Conservation (phyloP, 2,797 vertebrate species). For the Poeciliopsis infans region DNA sequence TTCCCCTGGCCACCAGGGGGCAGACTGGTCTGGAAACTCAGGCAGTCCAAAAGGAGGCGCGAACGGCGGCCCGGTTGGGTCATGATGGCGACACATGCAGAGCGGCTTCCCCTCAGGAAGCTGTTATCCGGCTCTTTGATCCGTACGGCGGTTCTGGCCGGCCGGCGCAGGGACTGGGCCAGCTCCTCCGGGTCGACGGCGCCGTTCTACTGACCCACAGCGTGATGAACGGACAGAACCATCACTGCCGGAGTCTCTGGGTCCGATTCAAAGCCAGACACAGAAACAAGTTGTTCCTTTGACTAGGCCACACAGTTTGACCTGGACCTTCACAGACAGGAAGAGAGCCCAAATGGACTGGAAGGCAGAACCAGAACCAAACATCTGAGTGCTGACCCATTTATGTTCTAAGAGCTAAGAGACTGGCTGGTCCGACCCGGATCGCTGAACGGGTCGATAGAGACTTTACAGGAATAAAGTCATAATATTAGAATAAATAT, state of each 20-base stretch:
- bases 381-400: not conserved
- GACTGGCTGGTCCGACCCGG: not conserved
- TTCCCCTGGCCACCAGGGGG: not conserved
- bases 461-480: not conserved
- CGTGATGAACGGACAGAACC: slow-evolving; percentile 44
- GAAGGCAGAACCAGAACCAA: not conserved
- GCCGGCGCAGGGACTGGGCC: slow-evolving; percentile 76
- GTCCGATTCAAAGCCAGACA: not conserved
- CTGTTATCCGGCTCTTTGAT: slow-evolving; percentile 83
- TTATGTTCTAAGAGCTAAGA: not conserved
- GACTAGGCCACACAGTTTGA: not conserved
- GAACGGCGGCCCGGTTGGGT: not conserved
- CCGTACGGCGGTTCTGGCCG: slow-evolving; percentile 77
- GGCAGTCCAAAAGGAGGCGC: not conserved
- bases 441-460: not conserved
- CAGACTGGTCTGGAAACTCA: not conserved
- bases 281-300: too few species aligned
- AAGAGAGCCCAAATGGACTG: not conserved
- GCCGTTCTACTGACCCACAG: slow-evolving; percentile 80
- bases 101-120: slow-evolving; percentile 81
- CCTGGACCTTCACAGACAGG: not conserved
- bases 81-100: not conserved
- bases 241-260: not conserved
- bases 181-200: slow-evolving; percentile 84
- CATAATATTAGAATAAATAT: too few species aligned